These are phyloP conservation scores for Trinectes maculatus DNA, from an alignment of 2,113 vertebrate genomes.

Conservation along the genomic window DNA sequence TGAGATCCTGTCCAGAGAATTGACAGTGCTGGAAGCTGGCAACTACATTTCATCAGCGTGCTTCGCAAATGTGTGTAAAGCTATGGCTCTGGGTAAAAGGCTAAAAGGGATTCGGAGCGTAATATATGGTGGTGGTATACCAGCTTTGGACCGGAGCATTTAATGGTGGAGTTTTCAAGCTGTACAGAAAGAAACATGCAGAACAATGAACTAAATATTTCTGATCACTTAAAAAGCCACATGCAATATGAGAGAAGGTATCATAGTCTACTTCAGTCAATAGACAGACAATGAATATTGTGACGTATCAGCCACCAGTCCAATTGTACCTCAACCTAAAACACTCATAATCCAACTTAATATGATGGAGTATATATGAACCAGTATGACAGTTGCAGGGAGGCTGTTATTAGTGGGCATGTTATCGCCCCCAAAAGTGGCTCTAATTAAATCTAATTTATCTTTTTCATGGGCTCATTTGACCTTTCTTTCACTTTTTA, in stretches of 20 bases:
- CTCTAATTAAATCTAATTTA: slow-evolving; percentile 12
- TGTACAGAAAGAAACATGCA: too few relatives aligned
- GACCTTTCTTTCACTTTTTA: neutral
- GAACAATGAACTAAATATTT: too few relatives aligned
- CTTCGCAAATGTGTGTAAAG: neutral
- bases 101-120: neutral
- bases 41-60: neutral
- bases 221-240: too few relatives aligned
- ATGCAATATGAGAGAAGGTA: too few relatives aligned
- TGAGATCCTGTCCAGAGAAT: slow-evolving; percentile 16
- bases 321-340: too few relatives aligned
- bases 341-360: too few relatives aligned
- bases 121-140: too few relatives aligned
- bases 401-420: slow-evolving; percentile 6
- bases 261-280: too few relatives aligned
- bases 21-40: slow-evolving; percentile 8
- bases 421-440: neutral
- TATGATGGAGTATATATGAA: neutral
- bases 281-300: too few relatives aligned
- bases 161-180: too few relatives aligned
- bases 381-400: neutral
- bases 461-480: neutral
- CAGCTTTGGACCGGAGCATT: too few relatives aligned
- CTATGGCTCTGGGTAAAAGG: neutral
- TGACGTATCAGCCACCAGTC: too few relatives aligned